Evolutionary conservation across 2,113 vertebrate genomes (phyloP), one percentile per base, ranked within the genome.

Genomic region (Lepidothrix coronata): DNA sequence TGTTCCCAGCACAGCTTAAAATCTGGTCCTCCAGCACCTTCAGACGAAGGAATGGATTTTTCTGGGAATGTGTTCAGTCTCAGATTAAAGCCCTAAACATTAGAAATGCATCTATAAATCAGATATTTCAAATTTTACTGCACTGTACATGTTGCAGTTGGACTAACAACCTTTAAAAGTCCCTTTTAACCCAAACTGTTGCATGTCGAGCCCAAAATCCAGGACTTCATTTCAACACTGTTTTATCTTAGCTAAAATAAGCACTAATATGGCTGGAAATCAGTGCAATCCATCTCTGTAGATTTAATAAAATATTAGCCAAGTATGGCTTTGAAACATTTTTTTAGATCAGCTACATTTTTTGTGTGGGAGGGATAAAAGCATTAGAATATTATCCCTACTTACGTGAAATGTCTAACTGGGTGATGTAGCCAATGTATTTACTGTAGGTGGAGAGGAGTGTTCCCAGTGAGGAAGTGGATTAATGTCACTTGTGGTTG

Each of bases 281-380:
- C 24, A 46, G 23, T 28, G 25, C 17, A 46, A 4, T 54, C 6
- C 2, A 3, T 37, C 3, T 62, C 9, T 61, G 3, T 37, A 43
- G 55, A 24, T 21, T 52, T 51, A 35, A 18, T 23, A 22, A 66
- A 59, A 37, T 35, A 2, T 41, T 80, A 76, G 54, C 5, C 2
- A 48, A 16, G 0, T 70, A 3, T n/a, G 49, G 4, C 28, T 86
- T 51, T 52, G 46, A 49, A 71, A 12, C 12, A 2, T 24, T 84
- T 52, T 54, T 48, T 82, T 61, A 41, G 14, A 22, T 59, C 0
- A 3, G 2, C 12, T 41, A 1, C 1, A 0, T 25, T 23, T 85
- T 65, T 25, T 4, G 4, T 7, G 4, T 55, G 46, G 33, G 22
- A 55, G 2, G 2, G 5, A 21, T 54, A 59, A 76, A 92, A 71